phyloP scores from a whole-genome alignment of 2,888 invertebrate genomes.

The Polietes domitor region DNA sequence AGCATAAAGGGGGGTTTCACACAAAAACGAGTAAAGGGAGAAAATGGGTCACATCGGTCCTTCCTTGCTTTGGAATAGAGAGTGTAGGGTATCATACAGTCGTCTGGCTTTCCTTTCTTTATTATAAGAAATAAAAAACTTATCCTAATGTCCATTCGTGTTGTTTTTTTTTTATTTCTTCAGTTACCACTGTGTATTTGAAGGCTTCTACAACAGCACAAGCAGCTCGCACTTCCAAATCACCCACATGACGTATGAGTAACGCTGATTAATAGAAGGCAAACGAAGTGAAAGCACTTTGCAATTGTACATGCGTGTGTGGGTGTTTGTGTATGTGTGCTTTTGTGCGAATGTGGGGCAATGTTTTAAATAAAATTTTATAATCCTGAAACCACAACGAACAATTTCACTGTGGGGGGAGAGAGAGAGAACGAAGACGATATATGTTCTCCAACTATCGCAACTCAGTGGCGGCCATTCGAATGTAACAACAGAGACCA shows the following conservation, averaged over 20 bases:
- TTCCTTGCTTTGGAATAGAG: too few relatives aligned
- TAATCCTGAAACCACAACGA: conserved; percentile 56
- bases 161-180: neutral
- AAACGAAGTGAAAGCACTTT: neutral
- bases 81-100: too few relatives aligned
- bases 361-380: conserved; percentile 52
- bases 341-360: neutral
- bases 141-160: too few relatives aligned
- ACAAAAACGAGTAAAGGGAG: too few relatives aligned
- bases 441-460: neutral
- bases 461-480: conserved; percentile 55
- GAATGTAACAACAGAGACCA: conserved; percentile 48
- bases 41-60: too few relatives aligned
- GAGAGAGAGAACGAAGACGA: conserved; percentile 15
- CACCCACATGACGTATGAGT: neutral
- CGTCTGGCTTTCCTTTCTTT: too few relatives aligned
- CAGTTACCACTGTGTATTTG: too few relatives aligned
- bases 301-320: too few relatives aligned
- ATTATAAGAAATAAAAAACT: too few relatives aligned
- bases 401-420: conserved; percentile 20
- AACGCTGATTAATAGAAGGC: neutral
- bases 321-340: neutral
- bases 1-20: too few relatives aligned
- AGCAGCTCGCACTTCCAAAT: neutral
- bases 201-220: neutral